Conservation (phyloP, 1,140 invertebrate species). For the Cotesia typhae region DNA sequence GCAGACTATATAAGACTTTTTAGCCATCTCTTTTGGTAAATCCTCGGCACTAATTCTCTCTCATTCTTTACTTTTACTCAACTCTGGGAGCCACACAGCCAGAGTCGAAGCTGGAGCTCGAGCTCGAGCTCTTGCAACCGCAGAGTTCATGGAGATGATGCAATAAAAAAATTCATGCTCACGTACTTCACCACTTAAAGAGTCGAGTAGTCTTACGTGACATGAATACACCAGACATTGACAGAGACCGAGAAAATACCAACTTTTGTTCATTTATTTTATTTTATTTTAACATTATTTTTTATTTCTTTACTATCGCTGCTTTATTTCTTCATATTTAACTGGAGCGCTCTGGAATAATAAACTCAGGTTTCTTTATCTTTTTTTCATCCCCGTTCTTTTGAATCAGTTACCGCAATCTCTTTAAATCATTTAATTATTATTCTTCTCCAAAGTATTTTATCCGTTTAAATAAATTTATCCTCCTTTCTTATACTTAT, state of each 20-base stretch:
- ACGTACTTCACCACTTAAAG: slow-evolving; percentile 42
- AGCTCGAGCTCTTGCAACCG: not conserved
- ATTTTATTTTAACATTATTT: slow-evolving; percentile 15
- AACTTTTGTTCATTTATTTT: slow-evolving; percentile 25
- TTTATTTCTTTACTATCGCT: not conserved
- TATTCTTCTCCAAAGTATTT: no score
- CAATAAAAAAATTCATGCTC: slow-evolving; percentile 44
- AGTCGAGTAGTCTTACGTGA: slow-evolving; percentile 40
- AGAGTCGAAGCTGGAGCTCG: not conserved
- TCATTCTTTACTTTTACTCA: slow-evolving; percentile 14
- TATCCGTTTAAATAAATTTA: no score
- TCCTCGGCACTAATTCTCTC: slow-evolving; percentile 40
- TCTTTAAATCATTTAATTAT: no score
- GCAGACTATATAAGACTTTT: no score
- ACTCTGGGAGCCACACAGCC: not conserved
- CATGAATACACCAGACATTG: slow-evolving; percentile 31
- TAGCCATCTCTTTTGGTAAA: slow-evolving; percentile 17
- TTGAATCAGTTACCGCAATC: no score
- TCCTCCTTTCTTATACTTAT: no score
- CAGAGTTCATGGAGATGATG: slow-evolving; percentile 36
- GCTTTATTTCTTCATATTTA: slow-evolving; percentile 9
- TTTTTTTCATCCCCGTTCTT: no score
- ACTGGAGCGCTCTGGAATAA: no score
- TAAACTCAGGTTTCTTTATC: no score
- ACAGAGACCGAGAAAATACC: slow-evolving; percentile 21